Conservation (phyloP, 2,797 vertebrate species). For the Manis crassicaudata region DNA sequence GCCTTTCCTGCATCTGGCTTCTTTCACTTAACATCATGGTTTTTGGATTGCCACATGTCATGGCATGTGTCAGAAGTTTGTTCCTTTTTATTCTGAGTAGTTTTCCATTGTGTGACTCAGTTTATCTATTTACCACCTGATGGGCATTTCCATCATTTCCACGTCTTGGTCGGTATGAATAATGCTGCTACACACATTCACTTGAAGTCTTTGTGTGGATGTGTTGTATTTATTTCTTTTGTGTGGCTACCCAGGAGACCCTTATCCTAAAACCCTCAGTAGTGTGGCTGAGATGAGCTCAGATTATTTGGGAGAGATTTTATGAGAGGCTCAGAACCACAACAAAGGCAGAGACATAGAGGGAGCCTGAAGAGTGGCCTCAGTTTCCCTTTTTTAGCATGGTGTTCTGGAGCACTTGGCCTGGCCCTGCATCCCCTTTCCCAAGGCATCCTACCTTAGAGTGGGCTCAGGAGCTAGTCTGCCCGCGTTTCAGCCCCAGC, state of each 20-base stretch:
- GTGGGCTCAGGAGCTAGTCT: neutral
- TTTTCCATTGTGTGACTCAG: neutral
- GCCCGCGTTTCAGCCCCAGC: neutral
- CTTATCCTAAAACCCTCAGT: neutral
- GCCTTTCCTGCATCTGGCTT: neutral
- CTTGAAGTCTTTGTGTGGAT: neutral
- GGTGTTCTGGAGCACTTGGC: neutral
- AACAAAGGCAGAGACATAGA: neutral
- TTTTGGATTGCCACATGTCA: neutral
- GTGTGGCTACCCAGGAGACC: neutral
- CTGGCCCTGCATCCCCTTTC: too few species aligned
- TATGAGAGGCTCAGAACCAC: neutral
- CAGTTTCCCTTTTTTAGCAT: neutral
- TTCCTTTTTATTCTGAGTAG: neutral
- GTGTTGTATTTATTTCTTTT: neutral
- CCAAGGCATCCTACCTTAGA: too few species aligned
- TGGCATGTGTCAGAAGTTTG: neutral
- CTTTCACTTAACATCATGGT: neutral
- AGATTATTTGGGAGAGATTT: neutral
- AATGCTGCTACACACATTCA: too few species aligned
- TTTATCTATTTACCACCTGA: neutral
- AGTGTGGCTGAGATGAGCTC: neutral
- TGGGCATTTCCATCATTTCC: neutral
- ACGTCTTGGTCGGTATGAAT: neutral
- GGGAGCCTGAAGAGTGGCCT: neutral